A percentile compares a stretch with the other conserved stretches of the same genome.
phyloP scores from a whole-genome alignment of 2,797 vertebrate genomes.

The Sardinella longiceps region DNA sequence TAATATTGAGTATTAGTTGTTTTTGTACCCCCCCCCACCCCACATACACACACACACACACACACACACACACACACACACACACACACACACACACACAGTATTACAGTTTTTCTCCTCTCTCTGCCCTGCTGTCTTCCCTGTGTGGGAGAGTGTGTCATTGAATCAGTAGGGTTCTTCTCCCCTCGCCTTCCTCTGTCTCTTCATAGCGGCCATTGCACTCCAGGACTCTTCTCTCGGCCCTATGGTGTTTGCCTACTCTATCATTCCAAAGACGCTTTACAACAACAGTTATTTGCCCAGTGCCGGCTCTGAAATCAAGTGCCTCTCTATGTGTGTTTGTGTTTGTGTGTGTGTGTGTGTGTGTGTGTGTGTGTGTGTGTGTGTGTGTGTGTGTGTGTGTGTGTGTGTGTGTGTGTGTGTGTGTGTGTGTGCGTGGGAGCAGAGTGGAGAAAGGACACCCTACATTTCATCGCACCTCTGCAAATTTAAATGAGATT shows the following conservation, averaged over 20 bases:
- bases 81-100: too few relatives aligned
- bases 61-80: too few relatives aligned
- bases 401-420: background rate
- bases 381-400: background rate
- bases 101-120: background rate
- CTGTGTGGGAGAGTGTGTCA: conserved; percentile 2
- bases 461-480: background rate
- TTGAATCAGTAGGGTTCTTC: conserved; percentile 30
- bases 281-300: conserved; percentile 16
- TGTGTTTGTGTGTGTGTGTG: background rate
- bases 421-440: background rate
- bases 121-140: background rate
- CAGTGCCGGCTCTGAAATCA: background rate
- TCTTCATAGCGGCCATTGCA: background rate
- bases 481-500: conserved; percentile 43
- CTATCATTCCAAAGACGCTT: background rate
- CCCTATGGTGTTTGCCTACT: conserved; percentile 6
- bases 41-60: too few relatives aligned
- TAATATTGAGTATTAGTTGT: background rate
- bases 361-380: background rate
- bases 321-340: too few relatives aligned
- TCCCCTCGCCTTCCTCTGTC: conserved; percentile 39
- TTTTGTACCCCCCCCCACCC: background rate
- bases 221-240: conserved; percentile 45
- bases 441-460: background rate